Base-by-base conservation (phyloP, 2,113 vertebrate genomes). In the Cisticola juncidis region DNA sequence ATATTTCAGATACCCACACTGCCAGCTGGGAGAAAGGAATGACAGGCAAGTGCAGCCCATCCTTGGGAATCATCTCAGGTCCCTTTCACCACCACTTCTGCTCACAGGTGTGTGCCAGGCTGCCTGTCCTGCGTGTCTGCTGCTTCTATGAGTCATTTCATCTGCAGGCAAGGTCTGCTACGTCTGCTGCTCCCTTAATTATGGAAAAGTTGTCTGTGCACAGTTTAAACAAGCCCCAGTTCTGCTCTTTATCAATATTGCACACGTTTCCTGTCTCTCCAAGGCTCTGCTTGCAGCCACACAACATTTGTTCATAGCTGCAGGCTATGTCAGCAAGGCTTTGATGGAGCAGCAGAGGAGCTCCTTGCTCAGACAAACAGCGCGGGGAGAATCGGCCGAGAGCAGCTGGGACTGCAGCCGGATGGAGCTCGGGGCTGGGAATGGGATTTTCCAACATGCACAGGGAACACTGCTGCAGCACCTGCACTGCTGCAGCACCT, bases 271-370 rank as follows among this genome's bases (percentile, higher is more conserved):
- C 92, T 73, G 82, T 70, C 96, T 97, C 90, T 61, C 61, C 90
- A 28, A 14, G 29, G 12, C 79, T 97, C 61, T 83, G 92, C 95
- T 93, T 31, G 88, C 90, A 92, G 90, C 71, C 92, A 92, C 90
- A 65, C 92, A 96, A 91, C 96, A 97, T 94, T 97, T 97, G 94
- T 19, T 97, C 90, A 12, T 97, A 96, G 96, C 95, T 82, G 82
- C 94, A 93, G 96, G 95, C 95, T 96, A 94, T 94, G 90, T 88
- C 94, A 96, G 94, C 2, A 17, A 94, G 81, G 81, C 95, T 96
- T 96, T 65, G 92, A 83, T 19, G 83, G 94, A 93, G 94, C 92
- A 94, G 90, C 92, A 92, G 65, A 88, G 68, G 90, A 81, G 96
- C 7, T 92, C 71, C 82, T 65, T 9, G 0, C 74, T 92, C 81